Base-by-base conservation (phyloP, 2,888 invertebrate species). In the Agrochola circellaris region DNA sequence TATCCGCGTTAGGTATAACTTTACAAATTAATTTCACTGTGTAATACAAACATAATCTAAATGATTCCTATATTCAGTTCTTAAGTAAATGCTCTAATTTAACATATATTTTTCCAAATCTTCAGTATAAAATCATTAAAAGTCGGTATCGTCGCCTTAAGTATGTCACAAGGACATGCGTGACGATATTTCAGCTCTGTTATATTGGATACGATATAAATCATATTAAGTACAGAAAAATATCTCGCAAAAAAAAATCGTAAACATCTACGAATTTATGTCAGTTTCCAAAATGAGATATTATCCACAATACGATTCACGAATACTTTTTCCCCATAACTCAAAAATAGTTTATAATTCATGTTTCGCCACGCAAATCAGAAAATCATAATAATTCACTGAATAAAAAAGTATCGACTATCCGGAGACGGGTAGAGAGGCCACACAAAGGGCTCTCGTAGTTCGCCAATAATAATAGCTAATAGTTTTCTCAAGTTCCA, bases 401-500 rank as follows among this genome's bases (percentile, higher is more conserved):
- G 87, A 90, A 92, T 92, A 93, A 95, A 94, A 94, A 94, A 93
- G 91, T 92, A 91, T 92, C 89, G 84, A 89, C 84, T 88, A 87
- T 88, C 90, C 87, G 84, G 83, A 81, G 86, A 89, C 78, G 85
- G 89, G 85, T 83, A 88, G 88, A 90, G 89, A 90, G 91, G 88
- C 91, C 93, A 89, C 93, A 95, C 94, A 95, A 95, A 93, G 88
- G 92, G 90, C 87, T 83, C 87, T 92, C 93, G 93, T 94, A 95
- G 93, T 93, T 94, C 92, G 93, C 94, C 93, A 95, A 94, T 95
- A 96, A 95, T 94, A 95, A 96, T 95, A 95, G 94, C 94, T 96
- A 96, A 96, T 96, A 96, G 95, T 96, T 96, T 95, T 96, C 95
- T 95, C 94, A 94, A 95, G 93, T 95, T 95, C 94, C 92, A 95